Base-by-base conservation (phyloP, 37 sponge, comb jelly and placozoan genomes). In the Chondrilla cf. caribensis region DNA sequence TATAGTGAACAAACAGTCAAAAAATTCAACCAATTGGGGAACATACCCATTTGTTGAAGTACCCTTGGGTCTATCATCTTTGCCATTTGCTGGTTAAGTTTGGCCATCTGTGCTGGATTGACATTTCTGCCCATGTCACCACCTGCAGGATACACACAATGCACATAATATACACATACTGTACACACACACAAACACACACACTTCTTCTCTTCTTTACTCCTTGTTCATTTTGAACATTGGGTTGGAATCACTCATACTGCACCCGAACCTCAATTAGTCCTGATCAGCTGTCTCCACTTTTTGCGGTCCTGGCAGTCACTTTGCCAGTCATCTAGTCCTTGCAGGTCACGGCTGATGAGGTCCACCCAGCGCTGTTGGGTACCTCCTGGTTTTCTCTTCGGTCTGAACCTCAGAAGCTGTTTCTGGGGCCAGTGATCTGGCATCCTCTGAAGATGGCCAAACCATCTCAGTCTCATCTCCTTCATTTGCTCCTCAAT, bases 381-480 rank as follows among this genome's bases (percentile, higher is more conserved):
- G 64, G 64, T 62, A 62, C 64, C 64, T 62, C 64, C 64, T 62
- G 64, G 64, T 15, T 62, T 62, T 62, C 64, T 62, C 64, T 62
- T 62, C 64, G 64, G 64, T 62, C 64, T 62, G 64, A 62, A 62
- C 64, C 22, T 62, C 64, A 19, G 64, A 62, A 62, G 8, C 64
- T 62, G 64, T 22, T 62, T 62, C 64, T 62, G 64, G 18, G n/a
- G n/a, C n/a, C n/a, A n/a, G n/a, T n/a, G n/a, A 62, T 62, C 64
- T 62, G 64, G 64, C 64, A 62, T 62, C 64, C 64, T 62, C 64
- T 62, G 64, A 62, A 62, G 64, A 62, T 62, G 64, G 64, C 8
- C 64, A 62, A 62, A 62, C 64, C 64, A 62, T 62, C 64, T 62
- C 64, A 62, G 64, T 62, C 64, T 62, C 64, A 62, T 62, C 64